Conservation (phyloP, 1,140 invertebrate species). For the Euschistus heros region DNA sequence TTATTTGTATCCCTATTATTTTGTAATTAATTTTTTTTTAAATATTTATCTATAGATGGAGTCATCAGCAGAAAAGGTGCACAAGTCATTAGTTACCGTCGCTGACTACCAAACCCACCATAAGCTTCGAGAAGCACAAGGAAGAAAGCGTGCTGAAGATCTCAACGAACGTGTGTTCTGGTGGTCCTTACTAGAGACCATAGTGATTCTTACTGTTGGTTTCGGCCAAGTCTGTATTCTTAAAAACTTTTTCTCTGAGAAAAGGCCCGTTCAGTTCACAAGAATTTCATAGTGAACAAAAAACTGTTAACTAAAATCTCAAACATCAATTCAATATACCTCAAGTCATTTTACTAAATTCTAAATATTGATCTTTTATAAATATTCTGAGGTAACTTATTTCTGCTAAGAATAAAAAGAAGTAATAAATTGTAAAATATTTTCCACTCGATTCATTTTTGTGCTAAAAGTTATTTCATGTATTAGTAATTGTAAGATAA, state of each 20-base stretch:
- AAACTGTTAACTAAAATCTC: too few relatives aligned
- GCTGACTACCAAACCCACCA: constrained; percentile 95
- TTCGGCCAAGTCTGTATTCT: constrained; percentile 84
- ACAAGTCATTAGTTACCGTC: constrained; percentile 75
- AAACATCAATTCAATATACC: too few relatives aligned
- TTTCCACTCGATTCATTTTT: too few relatives aligned
- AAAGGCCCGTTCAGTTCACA: constrained; percentile 41
- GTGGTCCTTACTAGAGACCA: constrained; percentile 85
- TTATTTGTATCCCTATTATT: too few relatives aligned
- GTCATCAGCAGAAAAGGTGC: constrained; percentile 74
- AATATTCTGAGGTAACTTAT: too few relatives aligned
- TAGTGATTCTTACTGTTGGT: constrained; percentile 71
- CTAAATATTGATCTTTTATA: too few relatives aligned
- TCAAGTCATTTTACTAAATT: too few relatives aligned
- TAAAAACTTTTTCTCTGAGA: constrained; percentile 91
- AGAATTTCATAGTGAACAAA: too few relatives aligned
- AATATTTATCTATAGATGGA: constrained; percentile 60
- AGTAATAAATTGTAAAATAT: too few relatives aligned
- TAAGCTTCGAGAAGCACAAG: constrained; percentile 82
- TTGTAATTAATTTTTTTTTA: not conserved
- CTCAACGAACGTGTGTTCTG: constrained; percentile 84
- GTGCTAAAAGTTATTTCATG: too few relatives aligned
- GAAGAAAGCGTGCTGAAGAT: constrained; percentile 88
- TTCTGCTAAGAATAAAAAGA: too few relatives aligned
- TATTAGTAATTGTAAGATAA: too few relatives aligned